phyloP scores from a whole-genome alignment of 1,140 invertebrate genomes.

The Ladona fulva region DNA sequence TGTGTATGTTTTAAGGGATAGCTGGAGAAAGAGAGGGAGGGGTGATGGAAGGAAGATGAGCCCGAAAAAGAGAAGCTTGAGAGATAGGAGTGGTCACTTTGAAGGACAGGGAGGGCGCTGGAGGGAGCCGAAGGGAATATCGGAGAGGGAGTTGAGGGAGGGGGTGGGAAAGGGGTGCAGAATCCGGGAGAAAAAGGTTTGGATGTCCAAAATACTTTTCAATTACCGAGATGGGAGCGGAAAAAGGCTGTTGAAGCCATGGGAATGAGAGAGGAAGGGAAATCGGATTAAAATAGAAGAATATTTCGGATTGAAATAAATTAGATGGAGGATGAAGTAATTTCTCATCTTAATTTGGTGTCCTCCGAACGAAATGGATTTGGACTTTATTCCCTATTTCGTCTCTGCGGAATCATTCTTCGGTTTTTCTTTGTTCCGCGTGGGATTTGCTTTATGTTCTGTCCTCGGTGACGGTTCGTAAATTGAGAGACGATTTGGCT shows the following conservation, averaged over 20 bases:
- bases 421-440: no score
- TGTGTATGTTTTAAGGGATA: not conserved
- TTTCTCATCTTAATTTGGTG: not conserved
- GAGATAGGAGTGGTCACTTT: not conserved
- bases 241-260: conserved; percentile 9
- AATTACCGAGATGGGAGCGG: not conserved
- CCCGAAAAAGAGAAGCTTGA: no score
- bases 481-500: no score
- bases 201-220: conserved; percentile 22
- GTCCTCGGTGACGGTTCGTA: no score
- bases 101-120: not conserved
- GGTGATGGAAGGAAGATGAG: no score
- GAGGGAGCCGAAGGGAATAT: not conserved
- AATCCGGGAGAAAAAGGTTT: conserved; percentile 23
- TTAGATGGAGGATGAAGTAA: not conserved
- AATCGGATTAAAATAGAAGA: conserved; percentile 5
- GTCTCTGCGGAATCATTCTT: no score
- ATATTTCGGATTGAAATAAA: not conserved
- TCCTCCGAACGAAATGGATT: not conserved
- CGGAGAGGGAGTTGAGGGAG: not conserved
- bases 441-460: no score
- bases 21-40: not conserved
- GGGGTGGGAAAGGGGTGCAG: conserved; percentile 12
- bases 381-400: no score
- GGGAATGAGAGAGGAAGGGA: not conserved